Evolutionary conservation across 2,797 vertebrate species (phyloP).

Genomic region (Neopelma chrysocephalum): DNA sequence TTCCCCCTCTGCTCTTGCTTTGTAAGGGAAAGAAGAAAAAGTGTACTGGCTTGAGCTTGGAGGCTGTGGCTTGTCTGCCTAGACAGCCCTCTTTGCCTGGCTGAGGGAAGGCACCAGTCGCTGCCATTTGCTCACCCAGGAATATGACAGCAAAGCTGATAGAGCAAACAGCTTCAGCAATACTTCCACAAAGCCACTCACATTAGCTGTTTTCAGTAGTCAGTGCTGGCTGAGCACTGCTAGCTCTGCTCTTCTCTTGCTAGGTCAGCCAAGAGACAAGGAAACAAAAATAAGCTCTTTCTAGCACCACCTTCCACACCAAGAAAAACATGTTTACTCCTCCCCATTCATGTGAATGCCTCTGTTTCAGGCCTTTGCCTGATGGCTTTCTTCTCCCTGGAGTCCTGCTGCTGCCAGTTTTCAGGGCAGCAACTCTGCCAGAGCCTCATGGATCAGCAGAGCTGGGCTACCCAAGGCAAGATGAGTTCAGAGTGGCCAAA

Average conservation of each 20-base stretch:
- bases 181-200: not conserved
- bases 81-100: not conserved
- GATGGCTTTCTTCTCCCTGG: not conserved
- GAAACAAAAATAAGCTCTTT: not conserved
- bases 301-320: not conserved
- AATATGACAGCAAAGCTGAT: not conserved
- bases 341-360: not conserved
- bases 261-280: not conserved
- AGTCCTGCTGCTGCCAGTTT: not conserved
- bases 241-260: not conserved
- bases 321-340: not conserved
- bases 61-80: not conserved
- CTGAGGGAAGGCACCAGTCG: not conserved
- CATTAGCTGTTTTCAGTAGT: not conserved
- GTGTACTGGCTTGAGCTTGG: not conserved
- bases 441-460: not conserved
- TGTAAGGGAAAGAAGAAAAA: not conserved
- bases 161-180: not conserved
- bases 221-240: not conserved
- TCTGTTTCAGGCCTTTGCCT: not conserved
- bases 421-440: not conserved
- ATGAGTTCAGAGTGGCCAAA: not conserved
- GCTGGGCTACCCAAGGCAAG: accelerated
- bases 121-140: not conserved
- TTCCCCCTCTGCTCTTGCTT: not conserved